Evolutionary conservation across 2,797 vertebrate genomes (phyloP).

Genomic region (Caiman crocodilus): DNA sequence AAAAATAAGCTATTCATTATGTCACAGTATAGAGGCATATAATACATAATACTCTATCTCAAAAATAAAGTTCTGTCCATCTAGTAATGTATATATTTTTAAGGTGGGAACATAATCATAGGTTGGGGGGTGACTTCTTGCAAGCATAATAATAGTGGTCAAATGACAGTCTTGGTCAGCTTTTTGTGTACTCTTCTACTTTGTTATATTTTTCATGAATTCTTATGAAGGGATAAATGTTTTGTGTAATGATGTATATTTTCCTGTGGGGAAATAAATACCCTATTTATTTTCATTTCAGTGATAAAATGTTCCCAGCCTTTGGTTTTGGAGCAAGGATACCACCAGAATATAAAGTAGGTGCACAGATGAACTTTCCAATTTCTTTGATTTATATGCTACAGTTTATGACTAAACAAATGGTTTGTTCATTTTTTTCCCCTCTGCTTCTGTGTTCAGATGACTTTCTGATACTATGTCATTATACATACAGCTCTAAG

Average conservation of each 20-base stretch:
- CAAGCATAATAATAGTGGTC: not conserved
- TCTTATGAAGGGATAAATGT: not conserved
- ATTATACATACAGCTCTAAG: not conserved
- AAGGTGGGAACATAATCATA: too few relatives aligned
- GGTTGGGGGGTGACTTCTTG: not conserved
- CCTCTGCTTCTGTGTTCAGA: not conserved
- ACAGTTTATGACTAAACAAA: not conserved
- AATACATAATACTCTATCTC: not conserved
- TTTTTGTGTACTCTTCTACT: not conserved
- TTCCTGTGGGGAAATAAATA: not conserved
- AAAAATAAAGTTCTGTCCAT: not conserved
- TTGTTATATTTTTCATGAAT: not conserved
- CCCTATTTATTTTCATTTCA: conserved; percentile 76
- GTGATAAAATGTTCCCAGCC: conserved; percentile 99
- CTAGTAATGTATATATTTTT: not conserved
- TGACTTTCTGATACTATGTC: not conserved
- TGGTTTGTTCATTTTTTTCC: not conserved
- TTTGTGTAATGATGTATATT: conserved; percentile 7
- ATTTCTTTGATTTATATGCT: conserved; percentile 12
- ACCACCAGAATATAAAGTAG: conserved; percentile 98
- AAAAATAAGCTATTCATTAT: not conserved
- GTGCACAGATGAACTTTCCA: conserved; percentile 55
- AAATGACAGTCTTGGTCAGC: not conserved
- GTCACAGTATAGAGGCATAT: not conserved
- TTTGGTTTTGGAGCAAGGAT: conserved; percentile 98